Conservation (phyloP, 2,888 invertebrate genomes). For the Ochropleura leucogaster region DNA sequence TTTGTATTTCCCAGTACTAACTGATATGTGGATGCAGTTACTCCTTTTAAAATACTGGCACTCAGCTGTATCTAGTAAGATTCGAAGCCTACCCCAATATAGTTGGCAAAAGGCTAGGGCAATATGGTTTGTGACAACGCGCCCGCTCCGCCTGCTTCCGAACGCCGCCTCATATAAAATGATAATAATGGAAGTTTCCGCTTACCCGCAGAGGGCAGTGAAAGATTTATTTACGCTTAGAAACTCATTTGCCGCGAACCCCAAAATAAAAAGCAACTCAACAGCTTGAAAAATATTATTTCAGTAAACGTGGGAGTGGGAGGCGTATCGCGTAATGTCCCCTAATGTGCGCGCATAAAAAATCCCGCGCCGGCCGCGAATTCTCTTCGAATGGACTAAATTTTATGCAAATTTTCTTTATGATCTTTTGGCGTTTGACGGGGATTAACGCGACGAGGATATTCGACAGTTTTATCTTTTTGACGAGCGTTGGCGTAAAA, state of each 20-base stretch:
- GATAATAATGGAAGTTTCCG: conserved; percentile 76
- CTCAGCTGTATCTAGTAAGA: too few species aligned
- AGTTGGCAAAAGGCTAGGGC: too few species aligned
- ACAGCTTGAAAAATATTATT: conserved; percentile 88
- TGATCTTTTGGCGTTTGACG: conserved; percentile 81
- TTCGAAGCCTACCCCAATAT: too few species aligned
- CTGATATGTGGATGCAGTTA: too few species aligned
- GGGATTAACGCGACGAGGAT: conserved; percentile 75
- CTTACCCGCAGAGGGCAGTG: conserved; percentile 70
- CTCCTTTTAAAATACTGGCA: too few species aligned
- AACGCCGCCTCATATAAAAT: conserved; percentile 65
- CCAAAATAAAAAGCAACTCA: conserved; percentile 85
- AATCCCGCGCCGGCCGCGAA: conserved; percentile 75
- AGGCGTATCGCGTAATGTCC: conserved; percentile 78
- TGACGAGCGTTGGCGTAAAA: conserved; percentile 60
- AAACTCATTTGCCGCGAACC: conserved; percentile 84
- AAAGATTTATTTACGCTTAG: conserved; percentile 87
- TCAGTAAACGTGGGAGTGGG: conserved; percentile 73
- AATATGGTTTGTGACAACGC: conserved; percentile 40
- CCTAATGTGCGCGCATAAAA: conserved; percentile 84
- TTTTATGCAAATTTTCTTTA: conserved; percentile 84
- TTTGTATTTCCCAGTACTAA: too few species aligned
- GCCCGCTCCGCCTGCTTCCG: conserved; percentile 25
- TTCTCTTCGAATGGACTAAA: conserved; percentile 80
- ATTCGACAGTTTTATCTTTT: conserved; percentile 74